phyloP scores from a whole-genome alignment of 30 jellyfish, hydroid and myxozoan genomes.

The Aurelia aurita region DNA sequence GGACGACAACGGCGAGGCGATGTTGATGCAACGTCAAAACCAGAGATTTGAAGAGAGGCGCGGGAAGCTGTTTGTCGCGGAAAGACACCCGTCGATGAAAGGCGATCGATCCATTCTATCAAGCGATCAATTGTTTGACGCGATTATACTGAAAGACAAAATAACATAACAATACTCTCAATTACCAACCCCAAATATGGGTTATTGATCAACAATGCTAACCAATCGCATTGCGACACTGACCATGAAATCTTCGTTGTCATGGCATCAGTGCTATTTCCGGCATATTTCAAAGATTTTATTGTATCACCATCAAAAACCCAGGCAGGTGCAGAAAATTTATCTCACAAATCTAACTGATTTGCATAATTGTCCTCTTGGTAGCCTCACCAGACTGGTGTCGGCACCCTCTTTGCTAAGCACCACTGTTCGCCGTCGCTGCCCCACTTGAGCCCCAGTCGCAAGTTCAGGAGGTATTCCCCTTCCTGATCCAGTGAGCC shows the following conservation, averaged over 20 bases:
- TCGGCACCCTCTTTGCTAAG: background rate
- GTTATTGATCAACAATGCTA: constrained; percentile 62
- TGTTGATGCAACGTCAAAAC: constrained; percentile 39
- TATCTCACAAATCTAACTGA: background rate
- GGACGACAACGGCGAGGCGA: constrained; percentile 51
- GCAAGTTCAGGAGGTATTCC: too few relatives aligned
- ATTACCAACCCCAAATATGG: constrained; percentile 79
- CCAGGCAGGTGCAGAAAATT: constrained; percentile 69
- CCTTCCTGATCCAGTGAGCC: too few relatives aligned
- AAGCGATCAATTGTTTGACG: constrained; percentile 52
- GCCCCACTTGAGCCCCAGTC: too few relatives aligned
- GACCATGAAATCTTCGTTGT: constrained; percentile 72
- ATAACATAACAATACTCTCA: constrained; percentile 78
- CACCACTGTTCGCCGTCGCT: too few relatives aligned
- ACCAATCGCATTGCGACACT: constrained; percentile 70
- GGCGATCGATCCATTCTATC: constrained; percentile 42
- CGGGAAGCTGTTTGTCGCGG: too few relatives aligned
- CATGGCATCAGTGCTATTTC: constrained; percentile 72
- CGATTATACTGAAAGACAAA: constrained; percentile 63
- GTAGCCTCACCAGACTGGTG: background rate
- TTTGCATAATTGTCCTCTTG: constrained; percentile 17
- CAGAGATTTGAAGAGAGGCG: too few relatives aligned
- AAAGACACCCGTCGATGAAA: constrained; percentile 42
- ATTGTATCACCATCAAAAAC: constrained; percentile 67
- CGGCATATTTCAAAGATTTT: constrained; percentile 72